Evolutionary conservation across 2,113 vertebrate genomes (phyloP), one percentile per base, ranked within the genome.

Genomic region (Geococcyx californianus): DNA sequence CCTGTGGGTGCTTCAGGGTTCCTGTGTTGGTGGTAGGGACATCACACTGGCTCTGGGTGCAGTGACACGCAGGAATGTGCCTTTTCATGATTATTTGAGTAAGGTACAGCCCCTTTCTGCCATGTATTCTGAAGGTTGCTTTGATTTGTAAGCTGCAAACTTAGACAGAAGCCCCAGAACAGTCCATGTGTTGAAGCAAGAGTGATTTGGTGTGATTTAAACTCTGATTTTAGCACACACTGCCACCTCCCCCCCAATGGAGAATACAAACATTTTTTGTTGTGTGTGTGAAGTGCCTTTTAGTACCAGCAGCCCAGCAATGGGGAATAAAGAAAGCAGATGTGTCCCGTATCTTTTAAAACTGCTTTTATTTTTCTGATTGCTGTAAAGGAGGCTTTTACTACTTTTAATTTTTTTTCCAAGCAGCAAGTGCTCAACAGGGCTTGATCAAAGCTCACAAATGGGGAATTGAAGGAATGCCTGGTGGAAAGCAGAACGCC

Each of bases 381-480:
- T 3, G 3, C 82, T 91, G 62, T 84, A 72, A 97, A 87, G 87
- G 42, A 96, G 69, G 78, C 92, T 84, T 95, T 92, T 56, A 83
- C 16, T 31, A 56, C 83, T 60, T 64, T 58, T 28, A 0, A 3
- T 7, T 4, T n/a, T 25, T 89, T 73, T 47, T n/a, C 5, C 26
- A 28, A 92, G 86, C 94, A 85, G 86, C 86, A 63, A 86, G 80
- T 76, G 81, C 74, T 92, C 80, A 58, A 9, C 66, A 73, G 90
- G 92, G 66, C 67, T 95, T 89, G 95, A 95, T 96, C 95, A 94
- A 92, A 94, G 84, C 95, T 94, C 86, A 86, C 87, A 93, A 96
- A 93, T 84, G 92, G 78, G 88, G 84, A 91, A 96, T 95, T 93
- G 96, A 96, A 92, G 93, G 69, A 88, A 95, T 80, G 95, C 76